These are phyloP conservation scores for Hylomyscus alleni DNA, from an alignment of 2,797 vertebrate species.

Conservation along the genomic window DNA sequence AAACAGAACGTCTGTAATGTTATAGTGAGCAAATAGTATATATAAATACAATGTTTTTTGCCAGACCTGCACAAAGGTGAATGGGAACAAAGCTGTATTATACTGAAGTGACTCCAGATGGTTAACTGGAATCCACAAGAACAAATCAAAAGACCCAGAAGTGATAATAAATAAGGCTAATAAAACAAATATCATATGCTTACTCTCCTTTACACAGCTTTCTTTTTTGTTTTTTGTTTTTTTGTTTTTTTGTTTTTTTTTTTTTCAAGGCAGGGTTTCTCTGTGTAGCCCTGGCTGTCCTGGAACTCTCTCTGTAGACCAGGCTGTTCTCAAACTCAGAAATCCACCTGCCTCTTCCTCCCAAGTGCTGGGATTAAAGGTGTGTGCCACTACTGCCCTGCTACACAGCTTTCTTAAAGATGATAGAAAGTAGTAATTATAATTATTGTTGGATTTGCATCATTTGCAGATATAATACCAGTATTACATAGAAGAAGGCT, in stretches of 20 bases:
- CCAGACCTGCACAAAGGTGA: background rate
- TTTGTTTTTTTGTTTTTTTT: no score
- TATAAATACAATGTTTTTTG: slow-evolving; percentile 15
- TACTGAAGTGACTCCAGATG: slow-evolving; percentile 55
- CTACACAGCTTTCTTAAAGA: slow-evolving; percentile 15
- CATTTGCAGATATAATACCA: background rate
- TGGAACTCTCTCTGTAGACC: no score
- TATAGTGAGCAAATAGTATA: background rate
- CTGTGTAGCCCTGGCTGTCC: no score
- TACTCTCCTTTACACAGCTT: background rate
- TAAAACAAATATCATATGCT: slow-evolving; percentile 30
- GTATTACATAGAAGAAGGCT: background rate
- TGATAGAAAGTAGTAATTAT: slow-evolving; percentile 46
- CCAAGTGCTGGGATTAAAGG: no score
- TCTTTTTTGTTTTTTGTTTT: background rate
- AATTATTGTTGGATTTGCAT: slow-evolving; percentile 4
- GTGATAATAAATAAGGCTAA: slow-evolving; percentile 46
- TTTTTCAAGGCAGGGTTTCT: no score
- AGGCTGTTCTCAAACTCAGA: no score
- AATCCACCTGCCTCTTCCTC: no score
- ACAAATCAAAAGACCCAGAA: slow-evolving; percentile 45
- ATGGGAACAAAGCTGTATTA: slow-evolving; percentile 32
- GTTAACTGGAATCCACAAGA: slow-evolving; percentile 16
- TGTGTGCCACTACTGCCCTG: no score
- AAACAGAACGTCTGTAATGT: slow-evolving; percentile 16